Conservation (phyloP, 2,113 vertebrate species). For the Tapirus terrestris region DNA sequence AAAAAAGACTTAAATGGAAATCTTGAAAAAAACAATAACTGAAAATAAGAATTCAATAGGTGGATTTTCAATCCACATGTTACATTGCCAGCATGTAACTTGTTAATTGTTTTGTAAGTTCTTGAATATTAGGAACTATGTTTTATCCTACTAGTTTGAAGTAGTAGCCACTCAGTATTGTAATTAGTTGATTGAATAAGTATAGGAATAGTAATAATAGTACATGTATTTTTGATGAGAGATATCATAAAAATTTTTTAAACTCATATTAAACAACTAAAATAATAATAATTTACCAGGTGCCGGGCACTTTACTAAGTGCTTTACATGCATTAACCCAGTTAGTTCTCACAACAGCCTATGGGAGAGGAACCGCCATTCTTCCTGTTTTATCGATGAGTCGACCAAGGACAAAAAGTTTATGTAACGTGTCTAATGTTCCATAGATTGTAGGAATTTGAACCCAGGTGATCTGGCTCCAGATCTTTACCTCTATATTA, state of each 20-base stretch:
- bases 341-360: background rate
- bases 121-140: background rate
- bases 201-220: background rate
- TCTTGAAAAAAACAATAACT: slow-evolving; percentile 7
- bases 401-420: background rate
- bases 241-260: background rate
- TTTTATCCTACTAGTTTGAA: background rate
- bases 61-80: background rate
- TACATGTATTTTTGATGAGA: background rate
- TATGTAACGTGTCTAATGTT: background rate
- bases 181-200: background rate
- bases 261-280: slow-evolving; percentile 26
- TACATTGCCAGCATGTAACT: background rate
- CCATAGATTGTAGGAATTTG: background rate
- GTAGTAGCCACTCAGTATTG: background rate
- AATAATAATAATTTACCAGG: background rate
- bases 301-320: background rate
- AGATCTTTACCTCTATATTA: background rate
- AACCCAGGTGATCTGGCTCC: background rate
- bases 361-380: background rate
- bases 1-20: background rate
- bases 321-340: background rate
- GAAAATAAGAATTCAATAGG: slow-evolving; percentile 3
- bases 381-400: background rate
- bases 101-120: slow-evolving; percentile 13